Base-by-base conservation (phyloP, 1,140 invertebrate genomes). In the Caenorhabditis latens region DNA sequence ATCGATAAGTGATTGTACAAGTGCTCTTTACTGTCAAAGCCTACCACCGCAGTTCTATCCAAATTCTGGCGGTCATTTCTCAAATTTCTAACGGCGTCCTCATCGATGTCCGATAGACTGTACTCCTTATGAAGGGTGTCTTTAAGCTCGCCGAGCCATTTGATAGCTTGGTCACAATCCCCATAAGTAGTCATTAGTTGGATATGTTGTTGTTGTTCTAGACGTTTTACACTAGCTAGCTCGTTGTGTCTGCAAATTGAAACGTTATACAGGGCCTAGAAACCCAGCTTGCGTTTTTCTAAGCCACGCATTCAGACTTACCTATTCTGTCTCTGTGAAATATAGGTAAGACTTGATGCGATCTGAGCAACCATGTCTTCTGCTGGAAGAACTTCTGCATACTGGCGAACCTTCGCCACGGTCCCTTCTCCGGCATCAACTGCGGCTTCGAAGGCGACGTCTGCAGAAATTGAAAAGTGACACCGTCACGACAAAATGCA, bases 141-240 rank as follows among this genome's bases (percentile, higher is more conserved):
- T 91, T 92, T 92, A 42, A 93, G 86, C 86, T 93, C 93, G 40
- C 90, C 86, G 19, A 93, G 92, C 93, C 93, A 93, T 55, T 90
- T 88, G 19, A 93, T 92, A 4, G 93, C 93, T 92, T 93, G 93
- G 42, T 93, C 91, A 46, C 92, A 92, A 90, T 94, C 93, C 42
- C 90, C 89, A 88, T 94, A 93, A 91, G 93, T 93, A 4, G 92
- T 93, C 71, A 91, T 89, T 50, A 94, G 90, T 89, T 94, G 93
- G 75, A 94, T 86, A 61, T 93, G 91, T 89, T 94, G 93, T 82
- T 94, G 93, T 53, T 93, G 90, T 89, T 93, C 93, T 5, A 93
- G 88, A 65, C 91, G 90, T 58, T 93, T 86, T 13, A 94, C 91
- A 86, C 93, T 93, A 2, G 92, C 91, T 9, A 93, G 89, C 84